A percentile compares a stretch with the other conserved stretches of the same genome.
Evolutionary conservation across 2,888 invertebrate species (phyloP).

Genomic region (Ryuthela nishihirai): DNA sequence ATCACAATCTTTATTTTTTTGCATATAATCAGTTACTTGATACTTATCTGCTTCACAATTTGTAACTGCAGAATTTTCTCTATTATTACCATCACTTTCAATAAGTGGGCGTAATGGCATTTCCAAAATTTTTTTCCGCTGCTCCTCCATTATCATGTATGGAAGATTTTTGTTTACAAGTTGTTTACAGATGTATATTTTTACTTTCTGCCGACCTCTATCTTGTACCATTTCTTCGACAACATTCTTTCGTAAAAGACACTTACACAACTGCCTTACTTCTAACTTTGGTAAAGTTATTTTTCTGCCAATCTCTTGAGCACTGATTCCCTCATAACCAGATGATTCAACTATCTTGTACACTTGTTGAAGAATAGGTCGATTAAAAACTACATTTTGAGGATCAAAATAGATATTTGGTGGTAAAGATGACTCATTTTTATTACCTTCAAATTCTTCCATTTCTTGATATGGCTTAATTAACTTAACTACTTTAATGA

Average conservation of each 20-base stretch:
- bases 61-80: too few relatives aligned
- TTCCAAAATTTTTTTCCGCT: conserved; percentile 4
- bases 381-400: conserved; percentile 39
- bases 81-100: too few relatives aligned
- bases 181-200: conserved; percentile 37
- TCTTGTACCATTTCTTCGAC: conserved; percentile 57
- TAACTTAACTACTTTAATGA: conserved; percentile 52
- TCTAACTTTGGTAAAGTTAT: conserved; percentile 45
- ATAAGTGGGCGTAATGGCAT: too few relatives aligned
- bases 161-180: conserved; percentile 30
- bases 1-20: conserved; percentile 1
- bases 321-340: conserved; percentile 57
- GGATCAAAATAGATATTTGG: conserved; percentile 17
- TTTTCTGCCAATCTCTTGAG: conserved; percentile 46
- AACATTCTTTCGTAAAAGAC: conserved; percentile 52
- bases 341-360: conserved; percentile 55
- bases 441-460: conserved; percentile 8
- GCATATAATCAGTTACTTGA: not conserved
- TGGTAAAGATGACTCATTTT: not conserved
- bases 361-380: conserved; percentile 56
- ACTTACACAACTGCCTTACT: conserved; percentile 49
- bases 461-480: conserved; percentile 18
- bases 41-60: not conserved
- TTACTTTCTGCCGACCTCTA: conserved; percentile 57
- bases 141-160: conserved; percentile 22